phyloP scores from a whole-genome alignment of 2,888 invertebrate species.

The Pogonocherus hispidulus region DNA sequence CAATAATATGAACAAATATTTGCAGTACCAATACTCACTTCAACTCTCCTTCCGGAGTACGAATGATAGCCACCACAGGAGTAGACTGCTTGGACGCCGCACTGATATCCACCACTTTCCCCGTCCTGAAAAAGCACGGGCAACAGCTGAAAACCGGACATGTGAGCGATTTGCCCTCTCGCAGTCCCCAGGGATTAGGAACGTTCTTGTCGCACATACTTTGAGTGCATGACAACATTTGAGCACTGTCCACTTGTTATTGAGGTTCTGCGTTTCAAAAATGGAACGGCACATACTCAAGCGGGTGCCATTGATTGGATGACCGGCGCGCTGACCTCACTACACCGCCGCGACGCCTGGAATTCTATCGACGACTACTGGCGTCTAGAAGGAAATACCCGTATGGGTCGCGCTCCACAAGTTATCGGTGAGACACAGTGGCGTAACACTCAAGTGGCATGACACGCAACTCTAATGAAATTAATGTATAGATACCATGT shows the following conservation, averaged over 20 bases:
- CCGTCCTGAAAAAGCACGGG: conserved; percentile 46
- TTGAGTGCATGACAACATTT: background rate
- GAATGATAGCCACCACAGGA: conserved; percentile 61
- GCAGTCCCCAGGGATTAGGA: conserved; percentile 56
- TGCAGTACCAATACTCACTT: conserved; percentile 39
- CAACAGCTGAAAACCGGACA: conserved; percentile 51
- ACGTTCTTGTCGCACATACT: conserved; percentile 51
- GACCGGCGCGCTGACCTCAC: conserved; percentile 60
- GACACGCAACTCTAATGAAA: too few species aligned
- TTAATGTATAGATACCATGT: too few species aligned
- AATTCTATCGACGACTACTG: conserved; percentile 28
- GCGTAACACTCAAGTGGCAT: background rate
- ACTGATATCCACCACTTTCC: conserved; percentile 50
- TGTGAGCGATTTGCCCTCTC: conserved; percentile 43
- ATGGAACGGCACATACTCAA: background rate
- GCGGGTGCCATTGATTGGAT: conserved; percentile 56
- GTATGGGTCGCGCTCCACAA: conserved; percentile 30
- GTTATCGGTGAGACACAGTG: conserved; percentile 7
- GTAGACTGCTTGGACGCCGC: conserved; percentile 48
- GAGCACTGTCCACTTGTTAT: conserved; percentile 9
- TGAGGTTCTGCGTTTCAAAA: background rate
- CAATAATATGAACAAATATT: too few species aligned
- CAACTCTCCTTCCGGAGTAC: conserved; percentile 51
- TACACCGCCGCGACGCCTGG: conserved; percentile 47
- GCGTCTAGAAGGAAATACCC: conserved; percentile 6